Conservation (phyloP, 2,888 invertebrate genomes). For the Amphipoea lucens region DNA sequence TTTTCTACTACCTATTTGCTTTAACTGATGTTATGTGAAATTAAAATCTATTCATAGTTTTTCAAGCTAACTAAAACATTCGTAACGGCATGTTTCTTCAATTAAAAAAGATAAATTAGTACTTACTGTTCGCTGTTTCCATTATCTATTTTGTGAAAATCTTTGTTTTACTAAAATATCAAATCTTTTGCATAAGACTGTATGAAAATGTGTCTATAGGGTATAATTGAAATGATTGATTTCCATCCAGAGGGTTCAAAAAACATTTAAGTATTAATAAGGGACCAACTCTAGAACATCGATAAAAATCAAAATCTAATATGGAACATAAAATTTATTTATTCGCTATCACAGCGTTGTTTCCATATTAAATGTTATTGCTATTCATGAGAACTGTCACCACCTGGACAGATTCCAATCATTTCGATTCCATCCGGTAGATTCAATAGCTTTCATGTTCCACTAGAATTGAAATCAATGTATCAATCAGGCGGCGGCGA, state of each 20-base stretch:
- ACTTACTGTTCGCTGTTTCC: no score
- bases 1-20: background rate
- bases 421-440: background rate
- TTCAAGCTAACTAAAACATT: background rate
- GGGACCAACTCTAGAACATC: background rate
- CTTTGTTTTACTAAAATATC: background rate
- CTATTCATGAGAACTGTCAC: background rate
- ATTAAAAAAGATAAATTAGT: background rate
- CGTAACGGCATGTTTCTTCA: constrained; percentile 9
- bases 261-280: background rate
- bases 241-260: background rate
- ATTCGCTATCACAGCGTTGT: background rate
- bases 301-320: background rate
- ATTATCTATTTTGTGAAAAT: background rate
- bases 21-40: background rate
- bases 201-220: background rate
- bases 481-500: constrained; percentile 53
- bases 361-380: background rate
- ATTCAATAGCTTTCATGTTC: background rate
- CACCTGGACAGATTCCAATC: background rate
- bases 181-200: background rate
- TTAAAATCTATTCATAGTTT: background rate
- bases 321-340: background rate
- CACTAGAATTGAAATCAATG: background rate
- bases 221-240: background rate